Evolutionary conservation across 2,797 vertebrate species (phyloP), one percentile per base, ranked within the genome.

Genomic region (Craterocephalus amniculus): DNA sequence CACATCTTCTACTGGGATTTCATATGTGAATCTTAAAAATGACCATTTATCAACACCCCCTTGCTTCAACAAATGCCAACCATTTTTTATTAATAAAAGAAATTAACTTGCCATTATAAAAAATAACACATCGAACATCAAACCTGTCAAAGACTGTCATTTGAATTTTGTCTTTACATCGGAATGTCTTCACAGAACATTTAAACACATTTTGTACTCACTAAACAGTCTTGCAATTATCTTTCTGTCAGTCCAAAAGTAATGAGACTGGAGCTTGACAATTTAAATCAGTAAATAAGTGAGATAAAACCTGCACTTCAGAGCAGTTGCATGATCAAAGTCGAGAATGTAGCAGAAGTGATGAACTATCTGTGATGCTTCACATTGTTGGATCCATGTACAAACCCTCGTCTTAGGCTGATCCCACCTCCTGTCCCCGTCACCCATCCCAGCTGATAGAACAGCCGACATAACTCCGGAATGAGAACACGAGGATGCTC

Each of bases 361-460:
- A 16, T 0, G 7, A 1, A 6, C 6, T 2, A 55, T 73, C 52
- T 43, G 24, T 43, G 49, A 54, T 65, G 40, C 20, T 58, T 51
- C 6, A 3, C 11, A 57, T 22, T 22, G 14, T 20, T 68, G 0
- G 6, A 59, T 34, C 0, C 4, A 29, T 6, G 48, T 58, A 91
- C 94, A 76, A 70, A 99, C 98, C 97, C 96, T 78, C 82, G 91
- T 86, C 93, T 96, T 69, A 99, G 76, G 86, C 97, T 99, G 91
- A 99, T 95, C 66, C 98, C 98, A 74, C 98, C 97, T 52, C 97
- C 97, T 6, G 97, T 99, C 40, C 97, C 97, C 0, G 97, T 99
- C 69, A 99, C 97, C 97, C 97, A 99, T 80, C 97, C 97, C 65
- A 98, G 94, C 78, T 94, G 92, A 92, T 99, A 99, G 84, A 99